Evolutionary conservation across 2,797 vertebrate species (phyloP).

Genomic region (Sebastiscus tertius): DNA sequence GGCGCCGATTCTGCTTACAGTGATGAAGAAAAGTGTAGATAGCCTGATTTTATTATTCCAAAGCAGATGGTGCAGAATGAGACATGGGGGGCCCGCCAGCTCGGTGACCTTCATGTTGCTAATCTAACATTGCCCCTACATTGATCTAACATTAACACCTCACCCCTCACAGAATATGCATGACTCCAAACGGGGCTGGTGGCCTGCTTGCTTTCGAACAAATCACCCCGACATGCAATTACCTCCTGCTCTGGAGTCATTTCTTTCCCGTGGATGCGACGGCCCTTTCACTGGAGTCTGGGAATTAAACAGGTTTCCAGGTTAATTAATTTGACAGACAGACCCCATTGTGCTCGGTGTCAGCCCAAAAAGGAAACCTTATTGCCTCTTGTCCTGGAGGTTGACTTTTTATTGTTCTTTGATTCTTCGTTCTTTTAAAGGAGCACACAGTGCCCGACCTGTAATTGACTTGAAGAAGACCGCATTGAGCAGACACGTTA

Average conservation of each 20-base stretch:
- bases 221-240: conserved; percentile 83
- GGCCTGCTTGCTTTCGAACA: conserved; percentile 65
- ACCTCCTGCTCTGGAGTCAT: conserved; percentile 70
- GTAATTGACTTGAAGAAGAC: conserved; percentile 75
- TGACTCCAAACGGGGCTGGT: conserved; percentile 65
- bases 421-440: conserved; percentile 58
- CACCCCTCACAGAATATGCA: conserved; percentile 71
- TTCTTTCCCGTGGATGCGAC: conserved; percentile 65
- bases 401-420: conserved; percentile 76
- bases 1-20: conserved; percentile 34
- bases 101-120: conserved; percentile 73
- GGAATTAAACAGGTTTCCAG: conserved; percentile 78
- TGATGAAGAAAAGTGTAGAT: conserved; percentile 49
- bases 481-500: conserved; percentile 53
- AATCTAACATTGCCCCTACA: conserved; percentile 73
- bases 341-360: conserved; percentile 76
- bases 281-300: conserved; percentile 67
- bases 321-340: conserved; percentile 84
- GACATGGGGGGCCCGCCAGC: conserved; percentile 49
- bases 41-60: conserved; percentile 66
- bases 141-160: conserved; percentile 78
- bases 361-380: conserved; percentile 71
- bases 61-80: conserved; percentile 75
- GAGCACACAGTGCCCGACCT: conserved; percentile 26
- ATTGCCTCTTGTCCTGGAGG: conserved; percentile 72